phyloP scores from a whole-genome alignment of 2,113 vertebrate genomes.

The Platysternon megacephalum region DNA sequence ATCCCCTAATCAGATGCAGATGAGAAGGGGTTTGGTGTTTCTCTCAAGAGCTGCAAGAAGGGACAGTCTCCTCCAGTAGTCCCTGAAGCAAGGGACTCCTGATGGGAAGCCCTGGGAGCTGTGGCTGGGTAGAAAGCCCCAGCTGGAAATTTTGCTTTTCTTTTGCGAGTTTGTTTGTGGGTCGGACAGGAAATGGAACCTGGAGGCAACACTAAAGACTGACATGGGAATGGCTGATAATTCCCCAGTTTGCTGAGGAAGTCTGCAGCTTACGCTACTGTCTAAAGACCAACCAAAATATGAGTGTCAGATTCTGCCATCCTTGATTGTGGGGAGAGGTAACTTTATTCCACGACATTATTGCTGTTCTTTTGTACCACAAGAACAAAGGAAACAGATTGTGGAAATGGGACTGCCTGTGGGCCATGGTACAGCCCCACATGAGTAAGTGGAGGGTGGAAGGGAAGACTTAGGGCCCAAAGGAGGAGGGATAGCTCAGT shows the following conservation, averaged over 20 bases:
- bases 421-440: neutral
- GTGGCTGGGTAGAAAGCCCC: too few species aligned
- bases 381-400: accelerated
- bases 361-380: neutral
- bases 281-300: neutral
- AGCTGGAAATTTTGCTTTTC: neutral
- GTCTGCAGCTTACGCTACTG: neutral
- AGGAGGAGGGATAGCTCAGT: too few species aligned
- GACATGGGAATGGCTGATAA: neutral
- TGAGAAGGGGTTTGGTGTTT: neutral
- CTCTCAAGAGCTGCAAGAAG: neutral
- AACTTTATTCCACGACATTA: accelerated
- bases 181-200: neutral
- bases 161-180: neutral
- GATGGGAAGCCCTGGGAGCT: neutral
- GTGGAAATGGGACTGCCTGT: neutral
- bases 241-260: neutral
- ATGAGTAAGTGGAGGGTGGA: neutral
- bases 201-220: neutral
- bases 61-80: neutral
- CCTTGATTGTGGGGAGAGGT: accelerated
- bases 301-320: neutral
- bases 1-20: neutral
- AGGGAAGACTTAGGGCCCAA: neutral
- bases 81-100: neutral